Evolutionary conservation across 2,113 vertebrate genomes (phyloP).

Genomic region (Phylloscopus trochilus): DNA sequence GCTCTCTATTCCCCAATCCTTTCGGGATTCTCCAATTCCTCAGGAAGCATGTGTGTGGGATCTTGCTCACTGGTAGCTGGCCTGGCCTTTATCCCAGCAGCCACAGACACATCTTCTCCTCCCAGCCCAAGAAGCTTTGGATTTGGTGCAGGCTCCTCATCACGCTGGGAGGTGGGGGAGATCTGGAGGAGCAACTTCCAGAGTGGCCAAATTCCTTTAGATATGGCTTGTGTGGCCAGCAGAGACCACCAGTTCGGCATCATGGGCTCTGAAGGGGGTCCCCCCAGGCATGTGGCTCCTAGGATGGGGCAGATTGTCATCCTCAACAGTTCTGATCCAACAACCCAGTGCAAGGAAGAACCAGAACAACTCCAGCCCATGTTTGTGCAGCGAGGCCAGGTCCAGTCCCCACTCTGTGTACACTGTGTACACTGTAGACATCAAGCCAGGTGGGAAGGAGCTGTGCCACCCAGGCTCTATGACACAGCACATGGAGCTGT

Average conservation of each 20-base stretch:
- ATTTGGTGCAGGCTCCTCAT: background rate
- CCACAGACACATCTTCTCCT: background rate
- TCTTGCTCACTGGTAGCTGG: background rate
- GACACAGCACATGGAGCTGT: background rate
- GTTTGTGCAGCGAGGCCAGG: background rate
- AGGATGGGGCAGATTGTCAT: background rate
- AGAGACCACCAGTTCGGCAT: background rate
- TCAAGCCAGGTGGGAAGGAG: background rate
- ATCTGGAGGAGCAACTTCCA: background rate
- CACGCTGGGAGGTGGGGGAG: fast-evolving
- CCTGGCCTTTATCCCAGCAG: background rate
- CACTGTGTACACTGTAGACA: fast-evolving
- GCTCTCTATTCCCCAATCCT: background rate
- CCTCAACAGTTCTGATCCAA: background rate
- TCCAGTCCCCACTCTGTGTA: background rate
- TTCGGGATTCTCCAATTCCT: background rate
- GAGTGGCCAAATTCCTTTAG: background rate
- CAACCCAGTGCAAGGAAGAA: background rate
- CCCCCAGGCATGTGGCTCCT: background rate
- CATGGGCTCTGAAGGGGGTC: background rate
- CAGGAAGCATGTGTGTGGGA: fast-evolving
- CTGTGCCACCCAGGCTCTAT: fast-evolving
- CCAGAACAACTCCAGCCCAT: background rate
- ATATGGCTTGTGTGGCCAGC: background rate
- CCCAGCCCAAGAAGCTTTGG: background rate